Evolutionary conservation across 92 coral and sea anemone genomes (phyloP).

Genomic region (Diadumene lineata): DNA sequence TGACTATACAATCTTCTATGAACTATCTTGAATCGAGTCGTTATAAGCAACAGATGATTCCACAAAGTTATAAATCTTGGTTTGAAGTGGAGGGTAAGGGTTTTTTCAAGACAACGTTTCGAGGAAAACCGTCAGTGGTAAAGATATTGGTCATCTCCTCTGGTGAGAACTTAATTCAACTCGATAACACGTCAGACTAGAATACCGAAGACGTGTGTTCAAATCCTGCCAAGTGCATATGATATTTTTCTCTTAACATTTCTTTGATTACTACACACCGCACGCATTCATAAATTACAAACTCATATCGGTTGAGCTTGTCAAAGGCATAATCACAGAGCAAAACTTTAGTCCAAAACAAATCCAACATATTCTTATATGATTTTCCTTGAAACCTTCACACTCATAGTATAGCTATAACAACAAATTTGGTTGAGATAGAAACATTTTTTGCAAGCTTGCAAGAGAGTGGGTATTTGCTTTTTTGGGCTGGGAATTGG

Average conservation of each 20-base stretch:
- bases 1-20: constrained; percentile 6
- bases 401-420: too few relatives aligned
- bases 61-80: background rate
- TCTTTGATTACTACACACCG: too few relatives aligned
- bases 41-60: constrained; percentile 3
- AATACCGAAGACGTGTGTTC: too few relatives aligned
- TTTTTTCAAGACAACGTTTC: background rate
- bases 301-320: too few relatives aligned
- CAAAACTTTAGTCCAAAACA: background rate
- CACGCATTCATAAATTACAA: too few relatives aligned
- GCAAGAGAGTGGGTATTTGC: too few relatives aligned
- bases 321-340: background rate
- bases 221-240: too few relatives aligned
- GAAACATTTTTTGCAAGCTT: too few relatives aligned
- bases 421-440: too few relatives aligned
- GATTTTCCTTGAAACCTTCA: background rate
- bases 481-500: too few relatives aligned
- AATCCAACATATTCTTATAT: background rate
- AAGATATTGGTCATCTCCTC: background rate
- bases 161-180: constrained; percentile 8
- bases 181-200: too few relatives aligned
- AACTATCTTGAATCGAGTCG: background rate
- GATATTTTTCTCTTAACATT: too few relatives aligned
- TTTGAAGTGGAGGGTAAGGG: background rate
- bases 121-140: constrained; percentile 2